Evolutionary conservation across 2,888 invertebrate species (phyloP).

Genomic region (Hypselothyrea guttata): DNA sequence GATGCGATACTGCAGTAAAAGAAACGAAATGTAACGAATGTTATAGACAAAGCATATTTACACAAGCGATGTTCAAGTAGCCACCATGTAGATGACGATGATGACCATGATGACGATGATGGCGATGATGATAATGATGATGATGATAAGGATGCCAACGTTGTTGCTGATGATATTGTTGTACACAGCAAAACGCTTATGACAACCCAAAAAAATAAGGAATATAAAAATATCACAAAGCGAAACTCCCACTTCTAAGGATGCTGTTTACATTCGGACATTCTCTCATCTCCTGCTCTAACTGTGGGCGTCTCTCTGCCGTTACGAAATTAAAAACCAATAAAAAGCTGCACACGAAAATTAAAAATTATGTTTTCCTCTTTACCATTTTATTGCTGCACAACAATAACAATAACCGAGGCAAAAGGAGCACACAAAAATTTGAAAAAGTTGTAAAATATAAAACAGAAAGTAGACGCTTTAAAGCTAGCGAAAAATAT

Average conservation of each 20-base stretch:
- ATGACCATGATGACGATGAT: conserved; percentile 16
- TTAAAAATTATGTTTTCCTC: conserved; percentile 77
- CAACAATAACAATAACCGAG: conserved; percentile 35
- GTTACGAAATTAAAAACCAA: conserved; percentile 74
- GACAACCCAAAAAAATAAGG: conserved; percentile 29
- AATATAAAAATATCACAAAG: conserved; percentile 12
- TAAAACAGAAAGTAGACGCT: conserved; percentile 32
- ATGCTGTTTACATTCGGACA: conserved; percentile 67
- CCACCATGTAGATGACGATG: conserved; percentile 34
- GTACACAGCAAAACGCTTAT: conserved; percentile 66
- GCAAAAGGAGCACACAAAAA: conserved; percentile 20
- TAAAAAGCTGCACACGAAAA: conserved; percentile 71
- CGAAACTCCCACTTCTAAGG: conserved; percentile 51
- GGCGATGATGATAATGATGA: conserved; percentile 11
- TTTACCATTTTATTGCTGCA: conserved; percentile 47
- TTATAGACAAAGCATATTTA: conserved; percentile 78
- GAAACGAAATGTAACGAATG: conserved; percentile 47
- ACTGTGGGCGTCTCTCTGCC: conserved; percentile 50
- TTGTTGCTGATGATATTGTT: conserved; percentile 53
- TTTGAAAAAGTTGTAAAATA: conserved; percentile 27
- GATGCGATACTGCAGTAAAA: conserved; percentile 16
- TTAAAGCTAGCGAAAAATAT: conserved; percentile 42
- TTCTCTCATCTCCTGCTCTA: conserved; percentile 11
- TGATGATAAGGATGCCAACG: conserved; percentile 9
- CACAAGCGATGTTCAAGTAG: conserved; percentile 52